Evolutionary conservation across 2,797 vertebrate species (phyloP).

Genomic region (Bucorvus abyssinicus): DNA sequence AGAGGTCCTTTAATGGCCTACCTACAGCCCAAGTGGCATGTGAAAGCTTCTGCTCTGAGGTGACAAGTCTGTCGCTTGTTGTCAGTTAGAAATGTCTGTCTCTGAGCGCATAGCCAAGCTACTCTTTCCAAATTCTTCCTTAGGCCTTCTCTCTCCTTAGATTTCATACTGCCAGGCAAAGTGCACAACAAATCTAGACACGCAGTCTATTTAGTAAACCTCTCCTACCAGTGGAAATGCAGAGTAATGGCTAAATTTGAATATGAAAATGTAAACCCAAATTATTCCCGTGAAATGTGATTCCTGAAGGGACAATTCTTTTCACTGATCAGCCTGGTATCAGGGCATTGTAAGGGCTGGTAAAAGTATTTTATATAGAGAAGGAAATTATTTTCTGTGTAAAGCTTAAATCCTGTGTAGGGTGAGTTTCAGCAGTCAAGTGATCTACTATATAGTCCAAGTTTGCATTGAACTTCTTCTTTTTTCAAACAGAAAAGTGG

Average conservation of each 20-base stretch:
- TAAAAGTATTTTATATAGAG: background rate
- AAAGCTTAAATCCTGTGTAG: background rate
- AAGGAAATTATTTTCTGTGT: background rate
- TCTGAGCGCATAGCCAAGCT: background rate
- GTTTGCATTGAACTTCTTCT: background rate
- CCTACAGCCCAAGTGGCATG: background rate
- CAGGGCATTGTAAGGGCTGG: background rate
- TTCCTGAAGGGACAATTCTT: background rate
- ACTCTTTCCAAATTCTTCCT: background rate
- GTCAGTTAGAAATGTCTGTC: background rate
- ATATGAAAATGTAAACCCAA: background rate
- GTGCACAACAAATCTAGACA: background rate
- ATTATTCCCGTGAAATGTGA: background rate
- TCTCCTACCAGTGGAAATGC: background rate
- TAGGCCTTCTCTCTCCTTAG: background rate
- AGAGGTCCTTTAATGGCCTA: background rate
- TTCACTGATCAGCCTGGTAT: background rate
- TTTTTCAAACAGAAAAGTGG: conserved; percentile 79
- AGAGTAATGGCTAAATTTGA: background rate
- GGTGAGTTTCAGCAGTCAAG: background rate
- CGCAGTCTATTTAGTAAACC: background rate
- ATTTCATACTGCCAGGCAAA: background rate
- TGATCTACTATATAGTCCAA: background rate
- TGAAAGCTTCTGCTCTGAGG: background rate
- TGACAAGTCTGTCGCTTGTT: background rate